Percentiles rank a stretch among this genome's conserved stretches.
These are phyloP conservation scores for Lasioglossum leucozonium DNA, from an alignment of 2,888 invertebrate genomes.

Conservation along the genomic window DNA sequence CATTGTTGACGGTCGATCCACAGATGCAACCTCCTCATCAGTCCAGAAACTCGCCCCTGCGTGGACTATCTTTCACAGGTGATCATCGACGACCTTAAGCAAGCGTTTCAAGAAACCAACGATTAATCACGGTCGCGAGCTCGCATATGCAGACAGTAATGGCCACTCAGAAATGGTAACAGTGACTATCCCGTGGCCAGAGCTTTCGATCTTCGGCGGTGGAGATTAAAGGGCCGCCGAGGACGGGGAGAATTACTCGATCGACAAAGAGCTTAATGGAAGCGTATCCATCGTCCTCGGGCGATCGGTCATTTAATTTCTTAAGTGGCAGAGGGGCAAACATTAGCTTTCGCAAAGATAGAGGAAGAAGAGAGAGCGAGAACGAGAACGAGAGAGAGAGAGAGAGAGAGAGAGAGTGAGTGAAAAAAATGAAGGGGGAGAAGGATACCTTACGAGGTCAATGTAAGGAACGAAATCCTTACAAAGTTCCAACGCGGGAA, in stretches of 20 bases:
- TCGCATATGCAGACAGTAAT: background rate
- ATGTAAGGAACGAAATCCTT: slow-evolving; percentile 66
- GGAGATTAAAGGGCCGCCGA: slow-evolving; percentile 16
- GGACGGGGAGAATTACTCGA: slow-evolving; percentile 9
- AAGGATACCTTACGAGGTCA: slow-evolving; percentile 62
- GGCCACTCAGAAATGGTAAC: slow-evolving; percentile 1
- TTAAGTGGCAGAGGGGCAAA: slow-evolving; percentile 63
- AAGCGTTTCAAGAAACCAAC: background rate
- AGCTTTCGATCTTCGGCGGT: slow-evolving; percentile 18
- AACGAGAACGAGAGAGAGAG: background rate
- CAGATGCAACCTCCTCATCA: background rate
- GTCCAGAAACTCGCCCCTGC: background rate
- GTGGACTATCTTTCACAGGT: background rate
- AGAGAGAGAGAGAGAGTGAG: background rate
- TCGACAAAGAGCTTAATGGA: slow-evolving; percentile 42
- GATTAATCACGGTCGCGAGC: slow-evolving; percentile 5
- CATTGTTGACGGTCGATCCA: background rate
- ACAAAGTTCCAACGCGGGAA: slow-evolving; percentile 67
- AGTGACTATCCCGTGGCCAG: background rate
- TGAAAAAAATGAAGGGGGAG: background rate
- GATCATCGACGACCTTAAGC: background rate
- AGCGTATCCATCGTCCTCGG: slow-evolving; percentile 32
- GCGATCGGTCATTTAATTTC: slow-evolving; percentile 63
- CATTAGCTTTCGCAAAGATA: slow-evolving; percentile 46
- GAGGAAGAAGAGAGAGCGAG: background rate